Evolutionary conservation across 2,888 invertebrate species (phyloP).

Genomic region (Macrophya annulata): DNA sequence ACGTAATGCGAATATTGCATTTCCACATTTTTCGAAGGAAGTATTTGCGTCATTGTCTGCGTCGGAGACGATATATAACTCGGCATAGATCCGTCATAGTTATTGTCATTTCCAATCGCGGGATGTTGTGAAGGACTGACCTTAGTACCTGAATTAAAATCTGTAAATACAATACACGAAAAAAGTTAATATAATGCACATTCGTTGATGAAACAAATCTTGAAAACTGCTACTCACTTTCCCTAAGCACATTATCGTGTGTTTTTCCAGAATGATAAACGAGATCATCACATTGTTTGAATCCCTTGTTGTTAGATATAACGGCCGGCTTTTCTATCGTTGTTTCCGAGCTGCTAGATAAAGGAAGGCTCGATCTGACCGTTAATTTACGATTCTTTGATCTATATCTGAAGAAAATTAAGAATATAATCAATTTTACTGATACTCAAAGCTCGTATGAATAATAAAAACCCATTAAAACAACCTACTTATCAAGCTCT

Average conservation of each 20-base stretch:
- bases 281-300: constrained; percentile 77
- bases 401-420: constrained; percentile 80
- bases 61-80: constrained; percentile 73
- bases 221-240: constrained; percentile 68
- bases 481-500: constrained; percentile 89
- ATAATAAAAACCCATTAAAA: constrained; percentile 7
- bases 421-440: background rate
- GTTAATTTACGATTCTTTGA: constrained; percentile 85
- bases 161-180: constrained; percentile 60
- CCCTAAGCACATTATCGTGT: constrained; percentile 72
- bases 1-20: constrained; percentile 76
- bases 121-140: constrained; percentile 70
- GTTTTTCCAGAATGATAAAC: constrained; percentile 72
- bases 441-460: background rate
- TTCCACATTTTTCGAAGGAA: constrained; percentile 72
- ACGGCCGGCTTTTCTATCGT: constrained; percentile 73
- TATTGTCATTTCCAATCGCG: constrained; percentile 70
- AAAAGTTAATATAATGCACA: background rate
- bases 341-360: constrained; percentile 68
- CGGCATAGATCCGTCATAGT: constrained; percentile 73
- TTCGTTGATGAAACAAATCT: background rate
- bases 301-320: constrained; percentile 70
- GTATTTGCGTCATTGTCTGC: constrained; percentile 70
- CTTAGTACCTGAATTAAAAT: constrained; percentile 71
- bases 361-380: constrained; percentile 70